Percentiles rank a stretch among this genome's conserved stretches.
phyloP scores from a whole-genome alignment of 2,888 invertebrate species.

The Netelia fuscicornis region DNA sequence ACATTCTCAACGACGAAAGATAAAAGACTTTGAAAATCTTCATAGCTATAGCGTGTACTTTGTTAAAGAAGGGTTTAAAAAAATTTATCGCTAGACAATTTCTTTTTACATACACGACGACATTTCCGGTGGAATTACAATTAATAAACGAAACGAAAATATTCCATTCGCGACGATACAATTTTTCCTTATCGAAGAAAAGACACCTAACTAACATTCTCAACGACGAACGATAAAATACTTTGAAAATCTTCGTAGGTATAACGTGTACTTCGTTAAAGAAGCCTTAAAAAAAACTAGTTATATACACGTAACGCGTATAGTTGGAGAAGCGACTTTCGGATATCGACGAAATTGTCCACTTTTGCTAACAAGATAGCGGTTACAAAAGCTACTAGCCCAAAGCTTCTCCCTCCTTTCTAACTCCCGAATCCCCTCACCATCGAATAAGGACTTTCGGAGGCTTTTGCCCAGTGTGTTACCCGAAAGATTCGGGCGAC shows the following conservation, averaged over 20 bases:
- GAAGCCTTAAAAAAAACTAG: too few relatives aligned
- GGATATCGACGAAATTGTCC: slow-evolving; percentile 1
- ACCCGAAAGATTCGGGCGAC: slow-evolving; percentile 32
- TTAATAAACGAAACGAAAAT: too few relatives aligned
- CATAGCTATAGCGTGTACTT: not conserved
- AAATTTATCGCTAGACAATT: not conserved
- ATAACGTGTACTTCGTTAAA: too few relatives aligned
- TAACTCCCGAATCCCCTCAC: not conserved
- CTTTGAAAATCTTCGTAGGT: not conserved
- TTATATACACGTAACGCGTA: not conserved
- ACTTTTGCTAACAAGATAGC: slow-evolving; percentile 8
- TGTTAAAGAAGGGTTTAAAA: too few relatives aligned
- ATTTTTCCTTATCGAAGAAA: too few relatives aligned
- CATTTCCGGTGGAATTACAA: too few relatives aligned
- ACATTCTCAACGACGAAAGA: not conserved
- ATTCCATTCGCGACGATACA: too few relatives aligned
- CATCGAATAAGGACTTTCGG: slow-evolving; percentile 9
- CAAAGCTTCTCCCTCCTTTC: not conserved
- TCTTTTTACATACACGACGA: too few relatives aligned
- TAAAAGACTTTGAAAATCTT: not conserved
- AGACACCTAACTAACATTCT: not conserved
- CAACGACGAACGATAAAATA: not conserved
- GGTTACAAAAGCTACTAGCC: not conserved
- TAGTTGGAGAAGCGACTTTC: not conserved
- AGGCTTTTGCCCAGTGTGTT: slow-evolving; percentile 8